phyloP scores from a whole-genome alignment of 2,888 invertebrate species.

The Acanthosepion lycidas region DNA sequence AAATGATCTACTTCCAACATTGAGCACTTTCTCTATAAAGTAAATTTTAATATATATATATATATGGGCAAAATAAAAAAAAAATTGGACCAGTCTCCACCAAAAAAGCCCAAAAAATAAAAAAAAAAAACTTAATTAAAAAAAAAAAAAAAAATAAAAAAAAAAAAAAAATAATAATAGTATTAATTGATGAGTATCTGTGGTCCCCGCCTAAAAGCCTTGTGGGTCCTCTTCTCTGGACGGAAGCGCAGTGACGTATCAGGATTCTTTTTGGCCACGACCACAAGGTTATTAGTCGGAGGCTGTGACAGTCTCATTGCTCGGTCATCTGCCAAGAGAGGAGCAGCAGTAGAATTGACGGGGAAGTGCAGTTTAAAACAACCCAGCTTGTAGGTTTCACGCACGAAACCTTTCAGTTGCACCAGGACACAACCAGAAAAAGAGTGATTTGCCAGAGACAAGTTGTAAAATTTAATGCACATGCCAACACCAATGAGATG shows the following conservation, averaged over 20 bases:
- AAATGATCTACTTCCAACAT: too few relatives aligned
- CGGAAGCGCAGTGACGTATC: background rate
- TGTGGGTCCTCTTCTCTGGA: conserved; percentile 33
- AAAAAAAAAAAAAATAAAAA: background rate
- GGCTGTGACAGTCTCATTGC: background rate
- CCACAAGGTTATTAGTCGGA: conserved; percentile 33
- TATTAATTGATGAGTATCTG: background rate
- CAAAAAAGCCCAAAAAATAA: background rate
- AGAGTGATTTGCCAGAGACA: background rate
- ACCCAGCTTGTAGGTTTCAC: background rate
- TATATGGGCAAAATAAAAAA: too few relatives aligned
- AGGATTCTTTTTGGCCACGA: background rate
- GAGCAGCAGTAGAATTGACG: background rate
- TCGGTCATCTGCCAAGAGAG: background rate
- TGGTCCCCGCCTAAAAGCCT: background rate
- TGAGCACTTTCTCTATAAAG: too few relatives aligned
- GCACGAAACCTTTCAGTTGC: background rate
- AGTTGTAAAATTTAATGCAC: background rate
- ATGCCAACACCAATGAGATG: background rate
- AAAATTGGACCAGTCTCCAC: background rate
- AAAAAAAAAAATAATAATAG: background rate
- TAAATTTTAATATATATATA: too few relatives aligned
- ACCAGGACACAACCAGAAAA: background rate
- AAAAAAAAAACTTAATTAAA: background rate
- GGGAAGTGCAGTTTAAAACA: background rate